These are phyloP conservation scores for Cerastoderma edule DNA, from an alignment of 2,888 invertebrate genomes.

Conservation along the genomic window DNA sequence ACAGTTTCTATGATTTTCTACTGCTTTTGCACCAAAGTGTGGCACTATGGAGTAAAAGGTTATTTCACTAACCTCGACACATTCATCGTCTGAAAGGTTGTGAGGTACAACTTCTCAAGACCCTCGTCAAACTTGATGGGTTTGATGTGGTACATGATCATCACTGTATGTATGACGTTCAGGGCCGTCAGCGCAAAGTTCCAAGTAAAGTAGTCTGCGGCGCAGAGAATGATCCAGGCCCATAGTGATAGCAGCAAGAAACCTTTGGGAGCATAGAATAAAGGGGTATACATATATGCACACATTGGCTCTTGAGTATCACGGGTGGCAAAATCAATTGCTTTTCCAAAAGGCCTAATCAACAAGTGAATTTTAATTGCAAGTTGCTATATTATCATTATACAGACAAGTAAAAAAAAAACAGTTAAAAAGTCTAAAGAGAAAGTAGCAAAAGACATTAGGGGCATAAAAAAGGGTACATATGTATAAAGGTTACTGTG, in stretches of 20 bases:
- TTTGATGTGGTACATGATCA: constrained; percentile 91
- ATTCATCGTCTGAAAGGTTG: constrained; percentile 92
- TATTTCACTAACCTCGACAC: constrained; percentile 83
- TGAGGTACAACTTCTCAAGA: constrained; percentile 91
- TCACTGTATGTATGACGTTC: constrained; percentile 92
- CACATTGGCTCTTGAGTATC: too few species aligned
- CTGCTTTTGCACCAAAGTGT: too few species aligned
- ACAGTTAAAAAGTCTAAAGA: not conserved
- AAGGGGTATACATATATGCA: too few species aligned
- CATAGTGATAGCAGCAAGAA: constrained; percentile 92
- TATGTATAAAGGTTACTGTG: too few species aligned
- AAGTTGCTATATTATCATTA: too few species aligned
- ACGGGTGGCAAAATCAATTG: too few species aligned
- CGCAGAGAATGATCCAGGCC: constrained; percentile 95
- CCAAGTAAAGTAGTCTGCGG: constrained; percentile 94
- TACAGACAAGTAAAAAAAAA: too few species aligned
- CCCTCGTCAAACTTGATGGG: constrained; percentile 93
- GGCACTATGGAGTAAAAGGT: too few species aligned
- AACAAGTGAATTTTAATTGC: too few species aligned
- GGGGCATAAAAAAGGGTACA: too few species aligned
- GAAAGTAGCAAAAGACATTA: not conserved
- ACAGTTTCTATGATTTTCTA: not conserved
- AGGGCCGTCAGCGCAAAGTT: constrained; percentile 92
- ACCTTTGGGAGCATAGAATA: too few species aligned
- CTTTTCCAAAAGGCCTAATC: too few species aligned